Conservation (phyloP, 2,888 invertebrate species). For the Epistrophella euchroma region DNA sequence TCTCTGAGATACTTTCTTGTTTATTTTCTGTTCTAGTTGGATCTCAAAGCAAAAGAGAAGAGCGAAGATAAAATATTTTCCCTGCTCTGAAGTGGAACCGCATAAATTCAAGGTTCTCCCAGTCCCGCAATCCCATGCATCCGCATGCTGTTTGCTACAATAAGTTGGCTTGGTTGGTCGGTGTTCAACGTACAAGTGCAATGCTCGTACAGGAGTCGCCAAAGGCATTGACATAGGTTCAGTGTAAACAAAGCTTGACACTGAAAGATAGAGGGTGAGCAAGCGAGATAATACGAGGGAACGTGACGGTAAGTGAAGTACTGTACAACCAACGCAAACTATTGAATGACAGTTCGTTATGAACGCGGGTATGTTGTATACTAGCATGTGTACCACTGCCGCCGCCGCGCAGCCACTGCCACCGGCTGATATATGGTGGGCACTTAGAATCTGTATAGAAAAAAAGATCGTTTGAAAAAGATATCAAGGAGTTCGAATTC, state of each 20-base stretch:
- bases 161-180: neutral
- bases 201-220: slow-evolving; percentile 49
- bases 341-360: slow-evolving; percentile 59
- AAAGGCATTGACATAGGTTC: slow-evolving; percentile 58
- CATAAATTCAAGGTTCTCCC: slow-evolving; percentile 32
- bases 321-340: neutral
- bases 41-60: slow-evolving; percentile 5
- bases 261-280: slow-evolving; percentile 9
- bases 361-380: slow-evolving; percentile 7
- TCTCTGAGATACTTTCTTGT: slow-evolving; percentile 42
- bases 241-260: slow-evolving; percentile 59
- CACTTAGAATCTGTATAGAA: slow-evolving; percentile 62
- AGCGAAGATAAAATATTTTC: slow-evolving; percentile 44
- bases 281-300: neutral
- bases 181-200: slow-evolving; percentile 25
- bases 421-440: neutral
- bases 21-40: slow-evolving; percentile 37
- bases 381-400: too few species aligned
- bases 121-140: neutral
- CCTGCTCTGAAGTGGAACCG: slow-evolving; percentile 21
- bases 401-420: neutral
- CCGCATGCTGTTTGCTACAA: slow-evolving; percentile 7
- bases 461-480: slow-evolving; percentile 16
- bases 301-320: neutral
- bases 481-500: neutral